Base-by-base conservation (phyloP, 2,888 invertebrate species). In the Nephrotoma flavescens region DNA sequence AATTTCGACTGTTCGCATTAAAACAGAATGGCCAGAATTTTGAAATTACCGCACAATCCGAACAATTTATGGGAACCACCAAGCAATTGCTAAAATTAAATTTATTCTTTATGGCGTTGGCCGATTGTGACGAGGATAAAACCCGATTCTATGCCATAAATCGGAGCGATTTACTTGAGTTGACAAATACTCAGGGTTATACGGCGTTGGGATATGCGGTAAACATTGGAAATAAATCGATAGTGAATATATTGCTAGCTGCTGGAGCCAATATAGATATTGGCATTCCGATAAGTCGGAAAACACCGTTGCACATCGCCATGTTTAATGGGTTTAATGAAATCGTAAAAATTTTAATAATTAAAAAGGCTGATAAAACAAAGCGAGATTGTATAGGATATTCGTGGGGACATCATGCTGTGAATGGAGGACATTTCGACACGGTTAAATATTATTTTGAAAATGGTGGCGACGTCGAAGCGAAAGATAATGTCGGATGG, bases 141-240 rank as follows among this genome's bases (percentile, higher is more conserved):
- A 90, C 91, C 12, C 91, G 91, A 86, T 89, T 91, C 52, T 90
- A 91, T 88, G 87, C 91, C 44, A 90, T 89, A 15, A 89, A 89
- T 7, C 90, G 90, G 0, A 90, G 90, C 12, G 90, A 89, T 86
- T 88, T 91, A 83, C 89, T 91, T 86, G 90, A 91, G 87, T 89
- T 90, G 87, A 91, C 91, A 0, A 90, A 89, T 5, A 89, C 90
- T 3, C 91, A 91, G 87, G 91, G 91, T 4, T 90, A 90, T 85
- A 88, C 91, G 84, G 91, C 91, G 0, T 87, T 91, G 87, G 91
- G 90, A 45, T 91, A 91, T 89, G 91, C 91, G 6, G 91, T 91
- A 85, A 89, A 89, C 6, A 89, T 89, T 87, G 90, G 90, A 41
- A 90, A 91, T 87, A 89, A 90, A 88, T 90, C 90, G 87, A 90